Conservation (phyloP, 2,113 vertebrate genomes). For the Scopus umbretta region DNA sequence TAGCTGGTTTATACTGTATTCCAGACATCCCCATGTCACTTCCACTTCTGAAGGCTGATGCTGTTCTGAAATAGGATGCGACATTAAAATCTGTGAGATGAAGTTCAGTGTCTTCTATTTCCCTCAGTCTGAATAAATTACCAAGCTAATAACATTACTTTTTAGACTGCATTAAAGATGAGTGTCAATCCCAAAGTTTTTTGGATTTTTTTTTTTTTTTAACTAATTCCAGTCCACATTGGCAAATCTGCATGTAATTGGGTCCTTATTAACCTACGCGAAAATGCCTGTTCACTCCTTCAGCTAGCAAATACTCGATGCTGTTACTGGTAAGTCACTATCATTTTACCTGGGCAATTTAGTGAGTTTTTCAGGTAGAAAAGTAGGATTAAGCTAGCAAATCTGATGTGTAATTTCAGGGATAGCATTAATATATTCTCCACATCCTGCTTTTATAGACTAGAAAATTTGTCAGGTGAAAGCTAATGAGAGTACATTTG, state of each 20-base stretch:
- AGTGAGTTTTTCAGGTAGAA: background rate
- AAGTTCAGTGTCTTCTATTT: constrained; percentile 23
- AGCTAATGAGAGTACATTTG: background rate
- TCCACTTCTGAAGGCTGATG: constrained; percentile 4
- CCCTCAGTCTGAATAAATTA: constrained; percentile 37
- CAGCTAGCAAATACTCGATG: background rate
- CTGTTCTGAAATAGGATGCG: constrained; percentile 15
- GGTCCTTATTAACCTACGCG: background rate
- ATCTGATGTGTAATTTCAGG: background rate
- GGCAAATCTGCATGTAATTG: background rate
- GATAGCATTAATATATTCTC: background rate
- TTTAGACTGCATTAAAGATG: constrained; percentile 4
- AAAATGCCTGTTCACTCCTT: background rate
- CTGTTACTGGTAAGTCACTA: background rate
- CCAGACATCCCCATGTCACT: background rate
- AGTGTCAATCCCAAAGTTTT: background rate
- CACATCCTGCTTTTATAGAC: background rate
- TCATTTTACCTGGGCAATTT: background rate
- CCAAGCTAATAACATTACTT: background rate
- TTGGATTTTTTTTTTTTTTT: background rate
- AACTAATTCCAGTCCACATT: background rate
- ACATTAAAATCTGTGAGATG: constrained; percentile 31
- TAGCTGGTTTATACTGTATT: constrained; percentile 38
- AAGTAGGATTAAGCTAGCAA: background rate
- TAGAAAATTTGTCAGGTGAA: background rate